phyloP scores from a whole-genome alignment of 2,888 invertebrate species.

The Eustalomyia histrio region DNA sequence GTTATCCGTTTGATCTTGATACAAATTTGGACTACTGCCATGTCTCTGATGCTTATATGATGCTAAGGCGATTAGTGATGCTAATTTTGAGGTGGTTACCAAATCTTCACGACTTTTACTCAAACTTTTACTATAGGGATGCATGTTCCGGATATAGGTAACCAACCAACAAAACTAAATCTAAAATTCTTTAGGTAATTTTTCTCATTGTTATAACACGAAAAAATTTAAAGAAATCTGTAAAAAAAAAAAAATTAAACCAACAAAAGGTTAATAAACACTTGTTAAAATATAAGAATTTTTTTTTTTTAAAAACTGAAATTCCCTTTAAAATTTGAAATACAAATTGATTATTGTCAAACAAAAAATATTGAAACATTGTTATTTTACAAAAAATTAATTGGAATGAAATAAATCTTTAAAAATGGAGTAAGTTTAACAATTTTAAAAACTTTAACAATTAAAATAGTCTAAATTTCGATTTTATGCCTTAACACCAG shows the following conservation, averaged over 20 bases:
- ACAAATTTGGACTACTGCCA: slow-evolving; percentile 73
- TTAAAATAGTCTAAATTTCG: neutral
- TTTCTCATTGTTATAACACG: slow-evolving; percentile 41
- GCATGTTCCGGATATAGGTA: slow-evolving; percentile 71
- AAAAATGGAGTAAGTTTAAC: slow-evolving; percentile 46
- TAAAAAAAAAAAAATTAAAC: slow-evolving; percentile 22
- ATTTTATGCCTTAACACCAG: slow-evolving; percentile 1
- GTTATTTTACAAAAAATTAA: neutral
- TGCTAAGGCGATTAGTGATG: slow-evolving; percentile 68
- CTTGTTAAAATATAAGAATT: slow-evolving; percentile 2
- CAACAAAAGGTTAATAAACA: neutral
- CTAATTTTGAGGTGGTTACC: slow-evolving; percentile 70
- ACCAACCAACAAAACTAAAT: slow-evolving; percentile 1
- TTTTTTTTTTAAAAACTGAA: neutral
- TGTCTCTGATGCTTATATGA: slow-evolving; percentile 71
- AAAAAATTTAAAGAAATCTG: slow-evolving; percentile 29
- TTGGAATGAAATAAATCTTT: neutral
- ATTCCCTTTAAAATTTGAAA: neutral
- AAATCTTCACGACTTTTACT: slow-evolving; percentile 79
- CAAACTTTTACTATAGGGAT: slow-evolving; percentile 76
- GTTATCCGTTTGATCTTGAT: slow-evolving; percentile 77
- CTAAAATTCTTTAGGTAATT: slow-evolving; percentile 38
- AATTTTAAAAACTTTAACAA: neutral
- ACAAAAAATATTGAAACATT: neutral
- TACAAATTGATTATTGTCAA: neutral